Conservation (phyloP, 2,113 vertebrate species). For the Suricata suricatta region DNA sequence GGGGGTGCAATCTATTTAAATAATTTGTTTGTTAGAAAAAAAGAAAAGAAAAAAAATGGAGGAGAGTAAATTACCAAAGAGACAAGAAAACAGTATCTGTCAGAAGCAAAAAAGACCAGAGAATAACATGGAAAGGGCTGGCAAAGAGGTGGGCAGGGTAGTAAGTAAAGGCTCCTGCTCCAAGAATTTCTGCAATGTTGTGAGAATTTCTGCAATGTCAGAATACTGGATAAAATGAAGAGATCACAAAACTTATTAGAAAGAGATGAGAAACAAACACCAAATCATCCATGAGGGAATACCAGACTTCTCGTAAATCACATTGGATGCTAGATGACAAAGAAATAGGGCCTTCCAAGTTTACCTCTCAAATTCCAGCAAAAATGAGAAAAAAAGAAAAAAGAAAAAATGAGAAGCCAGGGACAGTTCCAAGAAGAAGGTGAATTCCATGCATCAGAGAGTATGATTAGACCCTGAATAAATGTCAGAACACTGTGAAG, state of each 20-base stretch:
- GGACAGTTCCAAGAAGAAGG: neutral
- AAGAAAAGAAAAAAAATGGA: neutral
- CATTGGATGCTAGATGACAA: neutral
- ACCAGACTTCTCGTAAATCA: neutral
- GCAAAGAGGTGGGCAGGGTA: neutral
- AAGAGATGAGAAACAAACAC: neutral
- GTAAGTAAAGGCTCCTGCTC: neutral
- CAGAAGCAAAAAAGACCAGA: neutral
- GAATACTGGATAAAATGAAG: neutral
- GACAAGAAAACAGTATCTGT: neutral
- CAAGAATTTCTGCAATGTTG: no score
- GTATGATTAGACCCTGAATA: neutral
- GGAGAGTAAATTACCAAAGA: neutral
- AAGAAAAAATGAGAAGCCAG: neutral
- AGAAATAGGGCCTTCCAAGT: neutral
- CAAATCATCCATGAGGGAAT: neutral
- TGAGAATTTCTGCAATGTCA: neutral
- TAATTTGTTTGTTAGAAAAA: neutral
- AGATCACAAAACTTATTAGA: neutral
- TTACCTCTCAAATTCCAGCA: neutral
- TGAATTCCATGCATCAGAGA: neutral
- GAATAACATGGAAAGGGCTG: neutral
- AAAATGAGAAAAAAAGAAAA: neutral
- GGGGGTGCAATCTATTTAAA: neutral
- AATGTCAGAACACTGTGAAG: neutral